Base-by-base conservation (phyloP, 2,888 invertebrate species). In the Thumatha senex region DNA sequence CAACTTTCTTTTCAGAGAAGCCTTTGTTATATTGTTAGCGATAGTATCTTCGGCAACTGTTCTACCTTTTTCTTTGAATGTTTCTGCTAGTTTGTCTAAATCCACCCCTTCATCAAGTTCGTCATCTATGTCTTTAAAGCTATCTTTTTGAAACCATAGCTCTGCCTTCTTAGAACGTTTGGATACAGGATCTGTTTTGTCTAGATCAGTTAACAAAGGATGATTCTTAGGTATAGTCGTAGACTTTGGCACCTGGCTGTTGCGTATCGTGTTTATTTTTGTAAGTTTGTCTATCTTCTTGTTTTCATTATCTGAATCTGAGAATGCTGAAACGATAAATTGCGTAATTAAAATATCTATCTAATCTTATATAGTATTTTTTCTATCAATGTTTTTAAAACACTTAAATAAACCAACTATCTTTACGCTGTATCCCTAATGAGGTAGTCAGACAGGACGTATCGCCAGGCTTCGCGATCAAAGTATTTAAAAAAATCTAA, bases 41-140 rank as follows among this genome's bases (percentile, higher is more conserved):
- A 54, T 52, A 44, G 62, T 63, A 33, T 77, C 78, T 57, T 83
- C 87, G 34, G 70, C 68, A 0, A 90, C 81, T 66, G 77, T 85
- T 63, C 86, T 88, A 0, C 97, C 97, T 86, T 96, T 96, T 60
- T 93, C 93, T 69, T 95, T 94, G 65, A 93, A 95, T 35, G 93
- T 93, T 65, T 94, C 94, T 1, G 95, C 93, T 86, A 98, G 92
- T 76, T 94, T 94, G 74, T 98, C 96, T 59, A 98, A 92, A 86
- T 98, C 98, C 7, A 96, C 92, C 65, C 97, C 97, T 81, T 97
- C 98, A 75, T 97, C 98, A 40, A 95, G 95, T 51, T 97, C 97
- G 54, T 95, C 94, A 61, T 96, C 94, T 15, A 98, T 84, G 70
- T 96, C 94, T 77, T 96, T 95, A 62, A 98, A 96, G 63, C 93